A percentile compares a stretch with the other conserved stretches of the same genome.
Conservation (phyloP, 1,140 invertebrate species). For the Paraescarpia echinospica region DNA sequence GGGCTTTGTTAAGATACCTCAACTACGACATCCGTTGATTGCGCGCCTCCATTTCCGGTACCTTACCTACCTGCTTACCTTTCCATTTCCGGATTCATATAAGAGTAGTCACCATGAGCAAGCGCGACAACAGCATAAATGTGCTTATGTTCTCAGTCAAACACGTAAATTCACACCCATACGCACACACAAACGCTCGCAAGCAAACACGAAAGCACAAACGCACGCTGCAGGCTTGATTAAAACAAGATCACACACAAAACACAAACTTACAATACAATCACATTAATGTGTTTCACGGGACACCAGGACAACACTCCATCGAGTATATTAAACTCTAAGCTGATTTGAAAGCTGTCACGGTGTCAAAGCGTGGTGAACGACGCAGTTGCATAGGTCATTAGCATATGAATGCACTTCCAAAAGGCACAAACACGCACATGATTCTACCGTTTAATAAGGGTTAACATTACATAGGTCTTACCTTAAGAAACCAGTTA, state of each 20-base stretch:
- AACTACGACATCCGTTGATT: neutral
- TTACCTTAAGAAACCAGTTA: no score
- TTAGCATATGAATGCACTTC: no score
- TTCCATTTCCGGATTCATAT: neutral
- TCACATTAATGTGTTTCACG: neutral
- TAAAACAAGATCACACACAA: neutral
- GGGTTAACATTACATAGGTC: no score
- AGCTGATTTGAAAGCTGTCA: no score
- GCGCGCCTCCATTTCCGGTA: neutral
- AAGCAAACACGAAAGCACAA: neutral
- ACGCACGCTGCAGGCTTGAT: neutral
- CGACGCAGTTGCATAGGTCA: no score
- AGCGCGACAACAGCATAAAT: neutral
- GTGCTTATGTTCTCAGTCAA: neutral
- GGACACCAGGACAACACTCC: neutral
- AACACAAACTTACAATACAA: neutral
- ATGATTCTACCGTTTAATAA: no score
- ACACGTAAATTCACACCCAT: neutral
- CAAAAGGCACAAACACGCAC: no score
- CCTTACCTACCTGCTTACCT: neutral
- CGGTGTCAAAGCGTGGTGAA: no score
- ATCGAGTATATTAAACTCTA: no score
- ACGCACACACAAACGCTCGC: neutral
- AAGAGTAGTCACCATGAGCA: neutral
- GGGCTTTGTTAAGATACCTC: no score